phyloP scores from a whole-genome alignment of 2,797 vertebrate species.

The Arrhamphus sclerolepis region DNA sequence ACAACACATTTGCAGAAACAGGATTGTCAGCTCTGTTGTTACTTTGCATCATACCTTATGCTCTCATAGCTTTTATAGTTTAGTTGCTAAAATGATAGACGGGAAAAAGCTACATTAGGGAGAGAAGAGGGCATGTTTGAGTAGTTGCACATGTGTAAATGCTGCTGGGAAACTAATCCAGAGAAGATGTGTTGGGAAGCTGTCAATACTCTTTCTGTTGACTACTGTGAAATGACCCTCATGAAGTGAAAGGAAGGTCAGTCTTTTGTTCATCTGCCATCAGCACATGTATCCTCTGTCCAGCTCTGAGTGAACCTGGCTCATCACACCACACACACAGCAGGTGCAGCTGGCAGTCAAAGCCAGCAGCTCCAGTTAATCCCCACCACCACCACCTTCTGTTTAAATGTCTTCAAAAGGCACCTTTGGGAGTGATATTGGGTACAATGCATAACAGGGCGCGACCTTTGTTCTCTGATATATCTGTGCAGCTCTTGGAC shows the following conservation, averaged over 20 bases:
- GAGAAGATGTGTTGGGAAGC: constrained; percentile 41
- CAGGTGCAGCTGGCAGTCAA: constrained; percentile 59
- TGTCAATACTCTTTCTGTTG: constrained; percentile 40
- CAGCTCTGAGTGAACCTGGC: constrained; percentile 31
- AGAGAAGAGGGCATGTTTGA: not conserved
- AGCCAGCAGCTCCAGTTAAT: constrained; percentile 28
- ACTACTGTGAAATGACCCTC: constrained; percentile 41
- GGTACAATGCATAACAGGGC: constrained; percentile 16
- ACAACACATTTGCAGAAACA: constrained; percentile 3
- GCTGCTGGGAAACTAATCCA: constrained; percentile 15
- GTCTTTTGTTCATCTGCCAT: constrained; percentile 73
- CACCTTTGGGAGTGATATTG: constrained; percentile 29
- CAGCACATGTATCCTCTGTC: constrained; percentile 59
- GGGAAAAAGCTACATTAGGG: not conserved
- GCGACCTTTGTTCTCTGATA: constrained; percentile 23
- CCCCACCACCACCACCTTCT: constrained; percentile 19
- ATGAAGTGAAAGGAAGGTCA: constrained; percentile 41
- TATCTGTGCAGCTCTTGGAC: constrained; percentile 10
- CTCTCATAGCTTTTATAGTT: not conserved
- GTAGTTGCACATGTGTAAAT: constrained; percentile 4
- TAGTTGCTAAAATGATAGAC: not conserved
- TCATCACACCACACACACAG: constrained; percentile 16
- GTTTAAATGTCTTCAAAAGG: constrained; percentile 43
- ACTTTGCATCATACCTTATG: not conserved
- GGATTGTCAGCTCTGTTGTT: not conserved